A percentile compares a stretch with the other conserved stretches of the same genome.
These are phyloP conservation scores for Sipha flava DNA, from an alignment of 1,140 invertebrate genomes.

Conservation along the genomic window DNA sequence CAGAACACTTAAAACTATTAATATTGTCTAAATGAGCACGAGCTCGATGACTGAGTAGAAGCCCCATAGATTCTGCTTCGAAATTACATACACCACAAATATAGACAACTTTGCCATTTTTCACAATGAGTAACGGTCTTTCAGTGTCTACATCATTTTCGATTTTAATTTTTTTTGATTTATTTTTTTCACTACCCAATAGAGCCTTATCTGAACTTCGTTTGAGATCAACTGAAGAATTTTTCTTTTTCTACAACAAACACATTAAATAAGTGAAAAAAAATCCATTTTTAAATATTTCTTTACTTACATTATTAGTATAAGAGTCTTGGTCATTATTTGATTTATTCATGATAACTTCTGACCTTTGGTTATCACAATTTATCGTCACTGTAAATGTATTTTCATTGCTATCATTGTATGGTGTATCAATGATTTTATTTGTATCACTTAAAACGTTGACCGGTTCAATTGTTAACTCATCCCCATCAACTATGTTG, in stretches of 20 bases:
- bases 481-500: slow-evolving; percentile 15
- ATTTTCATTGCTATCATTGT: neutral
- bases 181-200: neutral
- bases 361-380: neutral
- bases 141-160: neutral
- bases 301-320: neutral
- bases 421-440: neutral
- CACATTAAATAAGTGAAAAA: neutral
- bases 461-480: neutral
- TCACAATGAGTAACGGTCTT: neutral
- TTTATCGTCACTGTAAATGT: neutral
- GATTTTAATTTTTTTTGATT: neutral
- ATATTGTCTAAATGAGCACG: neutral
- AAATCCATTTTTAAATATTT: neutral
- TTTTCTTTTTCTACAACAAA: neutral
- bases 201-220: neutral
- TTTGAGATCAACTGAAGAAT: neutral
- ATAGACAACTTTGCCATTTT: slow-evolving; percentile 25
- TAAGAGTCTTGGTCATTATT: neutral
- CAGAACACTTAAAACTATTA: neutral
- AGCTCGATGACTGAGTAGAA: neutral
- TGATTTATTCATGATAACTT: neutral
- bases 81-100: neutral
- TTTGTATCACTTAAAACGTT: neutral
- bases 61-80: neutral